Conservation (phyloP, 1,140 invertebrate species). For the Lasioglossum baleicum region DNA sequence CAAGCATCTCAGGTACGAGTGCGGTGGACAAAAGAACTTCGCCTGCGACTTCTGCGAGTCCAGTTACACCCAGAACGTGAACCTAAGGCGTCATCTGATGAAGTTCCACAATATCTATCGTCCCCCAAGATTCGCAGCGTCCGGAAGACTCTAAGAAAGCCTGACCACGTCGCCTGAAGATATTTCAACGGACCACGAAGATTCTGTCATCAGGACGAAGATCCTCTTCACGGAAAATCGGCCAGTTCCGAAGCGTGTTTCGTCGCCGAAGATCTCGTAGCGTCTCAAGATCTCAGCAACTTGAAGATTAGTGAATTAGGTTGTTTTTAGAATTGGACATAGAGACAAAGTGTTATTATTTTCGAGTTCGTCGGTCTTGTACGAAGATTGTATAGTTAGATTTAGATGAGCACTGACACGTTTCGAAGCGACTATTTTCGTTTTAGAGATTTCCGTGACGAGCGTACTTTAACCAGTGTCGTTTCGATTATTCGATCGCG, state of each 20-base stretch:
- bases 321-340: no score
- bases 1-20: conserved; percentile 80
- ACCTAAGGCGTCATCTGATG: conserved; percentile 70
- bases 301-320: not conserved
- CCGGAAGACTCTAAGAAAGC: conserved; percentile 25
- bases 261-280: not conserved
- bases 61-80: conserved; percentile 77
- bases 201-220: no score
- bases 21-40: conserved; percentile 79
- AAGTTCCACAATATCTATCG: conserved; percentile 71
- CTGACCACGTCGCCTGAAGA: not conserved
- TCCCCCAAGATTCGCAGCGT: conserved; percentile 59
- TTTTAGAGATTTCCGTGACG: not conserved
- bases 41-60: conserved; percentile 76
- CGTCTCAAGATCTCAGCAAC: not conserved
- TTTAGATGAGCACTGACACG: no score
- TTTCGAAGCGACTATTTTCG: no score
- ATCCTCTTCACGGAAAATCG: not conserved
- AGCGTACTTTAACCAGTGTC: not conserved
- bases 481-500: not conserved
- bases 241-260: not conserved
- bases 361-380: not conserved
- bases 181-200: not conserved
- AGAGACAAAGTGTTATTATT: not conserved
- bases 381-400: conserved; percentile 8